These are phyloP conservation scores for Pantelozetes paolii DNA, from an alignment of 2,888 invertebrate species.

Conservation along the genomic window DNA sequence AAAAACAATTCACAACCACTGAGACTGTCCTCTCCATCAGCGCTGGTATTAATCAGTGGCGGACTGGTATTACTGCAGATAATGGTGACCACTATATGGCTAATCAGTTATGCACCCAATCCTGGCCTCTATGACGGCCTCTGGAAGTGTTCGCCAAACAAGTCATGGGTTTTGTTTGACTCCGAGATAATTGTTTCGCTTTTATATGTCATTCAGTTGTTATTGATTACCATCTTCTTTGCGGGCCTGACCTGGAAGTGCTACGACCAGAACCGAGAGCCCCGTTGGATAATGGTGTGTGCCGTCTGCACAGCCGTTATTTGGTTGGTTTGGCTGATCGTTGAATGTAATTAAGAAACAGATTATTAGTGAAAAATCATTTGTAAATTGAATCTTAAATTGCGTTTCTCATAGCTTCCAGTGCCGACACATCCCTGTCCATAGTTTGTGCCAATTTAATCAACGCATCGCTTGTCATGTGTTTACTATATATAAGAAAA, in stretches of 20 bases:
- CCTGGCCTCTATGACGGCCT: constrained; percentile 48
- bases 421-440: constrained; percentile 50
- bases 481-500: constrained; percentile 53
- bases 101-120: constrained; percentile 53
- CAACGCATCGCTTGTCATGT: constrained; percentile 53
- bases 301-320: constrained; percentile 51
- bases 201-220: constrained; percentile 54
- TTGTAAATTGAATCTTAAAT: neutral
- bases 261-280: constrained; percentile 53
- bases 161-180: constrained; percentile 50
- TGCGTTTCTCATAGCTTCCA: too few species aligned
- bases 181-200: constrained; percentile 54
- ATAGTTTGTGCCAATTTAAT: constrained; percentile 53
- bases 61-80: constrained; percentile 53
- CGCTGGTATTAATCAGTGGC: constrained; percentile 52
- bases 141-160: constrained; percentile 51
- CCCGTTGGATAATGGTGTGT: constrained; percentile 54
- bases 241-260: constrained; percentile 52
- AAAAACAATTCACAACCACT: constrained; percentile 48
- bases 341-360: too few species aligned
- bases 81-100: constrained; percentile 54
- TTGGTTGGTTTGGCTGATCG: constrained; percentile 54
- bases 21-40: constrained; percentile 52
- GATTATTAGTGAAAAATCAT: too few species aligned
- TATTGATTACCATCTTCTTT: constrained; percentile 53